Base-by-base conservation (phyloP, 2,113 vertebrate species). In the Azemiops feae region DNA sequence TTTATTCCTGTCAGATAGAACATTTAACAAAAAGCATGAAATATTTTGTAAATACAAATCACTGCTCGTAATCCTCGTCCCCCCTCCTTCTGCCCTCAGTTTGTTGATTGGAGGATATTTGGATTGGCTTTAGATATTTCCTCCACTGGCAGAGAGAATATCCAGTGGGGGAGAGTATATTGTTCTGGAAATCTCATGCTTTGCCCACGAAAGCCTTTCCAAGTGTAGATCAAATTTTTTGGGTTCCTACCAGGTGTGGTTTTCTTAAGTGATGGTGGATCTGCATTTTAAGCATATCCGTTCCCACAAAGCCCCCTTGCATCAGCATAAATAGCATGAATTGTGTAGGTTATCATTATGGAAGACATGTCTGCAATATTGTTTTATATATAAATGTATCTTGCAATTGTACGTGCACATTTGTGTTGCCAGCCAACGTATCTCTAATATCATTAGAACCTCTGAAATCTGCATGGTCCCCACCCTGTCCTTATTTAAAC, bases 1-100 rank as follows among this genome's bases (percentile, higher is more conserved):
- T 86, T 39, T 2, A 52, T 92, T 93, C 92, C 91, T 81, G 92
- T 93, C 91, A 93, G 10, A 50, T 34, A 16, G 25, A 47, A 50
- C 25, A 87, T 87, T 64, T 90, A 91, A 50, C 6, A 81, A 53
- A 43, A 34, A 53, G n/a, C 47, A 91, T 74, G 43, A 50, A 64
- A 30, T 47, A 58, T 22, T 52, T 90, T 90, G 34, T 39, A 39
- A 90, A 22, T 27, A 47, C 1, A 6, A 89, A 43, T 34, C 52
- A 54, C 10, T 54, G 25, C 12, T 25, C 25, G 4, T 43, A 89
- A 30, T 60, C 43, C 23, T 47, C 25, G 47, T 50, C 88, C 11
- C 34, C 39, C 74, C 18, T 39, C 34, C 34, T 81, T 22, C 69
- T 74, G n/a, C 69, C n/a, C 34, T 43, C 18, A 43, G 34, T 43